Evolutionary conservation across 2,888 invertebrate species (phyloP).

Genomic region (Digitonthophagus gazella): DNA sequence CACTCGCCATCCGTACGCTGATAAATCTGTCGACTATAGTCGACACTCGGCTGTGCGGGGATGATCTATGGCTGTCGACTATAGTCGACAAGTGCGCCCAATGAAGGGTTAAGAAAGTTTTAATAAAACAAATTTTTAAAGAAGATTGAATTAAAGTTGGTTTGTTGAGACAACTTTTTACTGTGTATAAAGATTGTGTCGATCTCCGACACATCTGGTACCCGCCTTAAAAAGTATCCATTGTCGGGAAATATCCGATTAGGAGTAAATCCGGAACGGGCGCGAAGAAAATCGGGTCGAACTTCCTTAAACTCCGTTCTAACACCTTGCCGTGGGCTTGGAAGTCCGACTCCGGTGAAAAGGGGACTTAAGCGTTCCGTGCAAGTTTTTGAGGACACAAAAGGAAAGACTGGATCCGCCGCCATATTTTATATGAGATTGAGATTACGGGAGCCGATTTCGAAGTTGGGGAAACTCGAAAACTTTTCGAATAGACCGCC

Average conservation of each 20-base stretch:
- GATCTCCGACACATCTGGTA: neutral
- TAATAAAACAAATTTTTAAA: no score
- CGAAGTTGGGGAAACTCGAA: neutral
- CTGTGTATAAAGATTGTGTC: neutral
- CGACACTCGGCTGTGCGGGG: no score
- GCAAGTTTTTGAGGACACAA: conserved; percentile 27
- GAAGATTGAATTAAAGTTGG: no score
- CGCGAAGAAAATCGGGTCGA: conserved; percentile 6
- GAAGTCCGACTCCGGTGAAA: neutral
- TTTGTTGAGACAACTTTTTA: no score
- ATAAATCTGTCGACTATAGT: no score
- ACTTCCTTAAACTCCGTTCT: conserved; percentile 15
- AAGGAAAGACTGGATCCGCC: conserved; percentile 28
- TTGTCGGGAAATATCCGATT: conserved; percentile 28
- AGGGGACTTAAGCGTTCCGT: conserved; percentile 9
- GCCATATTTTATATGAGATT: conserved; percentile 32
- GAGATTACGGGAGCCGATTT: conserved; percentile 17
- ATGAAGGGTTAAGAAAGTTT: no score
- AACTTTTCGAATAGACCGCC: conserved; percentile 1
- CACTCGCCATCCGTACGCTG: no score
- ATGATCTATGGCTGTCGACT: no score
- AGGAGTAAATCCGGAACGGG: conserved; percentile 25
- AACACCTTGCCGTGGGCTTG: conserved; percentile 16
- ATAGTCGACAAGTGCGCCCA: no score
- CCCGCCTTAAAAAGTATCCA: neutral